These are phyloP conservation scores for Mystacornis crossleyi DNA, from an alignment of 2,113 vertebrate genomes.

Conservation along the genomic window DNA sequence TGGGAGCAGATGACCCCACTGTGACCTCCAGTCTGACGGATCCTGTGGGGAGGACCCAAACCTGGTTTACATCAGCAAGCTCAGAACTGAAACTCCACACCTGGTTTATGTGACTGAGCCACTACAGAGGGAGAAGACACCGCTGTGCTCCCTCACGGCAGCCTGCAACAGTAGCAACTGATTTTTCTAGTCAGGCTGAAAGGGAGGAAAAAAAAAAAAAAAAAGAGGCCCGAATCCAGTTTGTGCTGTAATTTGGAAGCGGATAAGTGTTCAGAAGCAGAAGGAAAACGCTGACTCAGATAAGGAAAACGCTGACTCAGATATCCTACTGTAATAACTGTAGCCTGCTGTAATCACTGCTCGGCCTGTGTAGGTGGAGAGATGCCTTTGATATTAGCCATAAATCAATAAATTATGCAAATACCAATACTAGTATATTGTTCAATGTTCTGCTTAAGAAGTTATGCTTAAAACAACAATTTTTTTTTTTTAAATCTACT, in stretches of 20 bases:
- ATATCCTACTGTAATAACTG: constrained; percentile 8
- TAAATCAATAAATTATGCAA: constrained; percentile 49
- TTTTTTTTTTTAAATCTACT: background rate
- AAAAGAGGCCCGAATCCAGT: background rate
- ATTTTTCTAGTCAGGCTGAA: background rate
- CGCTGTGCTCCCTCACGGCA: background rate
- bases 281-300: background rate
- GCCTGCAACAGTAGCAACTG: background rate
- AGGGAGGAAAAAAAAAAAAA: background rate
- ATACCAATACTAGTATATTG: background rate
- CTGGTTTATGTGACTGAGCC: background rate
- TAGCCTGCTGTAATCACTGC: constrained; percentile 35
- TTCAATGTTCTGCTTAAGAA: background rate
- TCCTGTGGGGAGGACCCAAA: background rate
- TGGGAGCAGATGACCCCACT: background rate
- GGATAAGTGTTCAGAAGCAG: background rate
- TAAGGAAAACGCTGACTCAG: background rate
- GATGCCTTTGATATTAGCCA: constrained; percentile 53
- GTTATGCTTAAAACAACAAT: background rate
- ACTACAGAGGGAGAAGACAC: background rate
- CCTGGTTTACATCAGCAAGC: background rate
- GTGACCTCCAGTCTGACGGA: background rate
- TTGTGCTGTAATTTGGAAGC: background rate
- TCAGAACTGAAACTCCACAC: background rate
- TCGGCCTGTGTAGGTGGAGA: background rate